Evolutionary conservation across 2,797 vertebrate species (phyloP), one percentile per base, ranked within the genome.

Genomic region (Rhinichthys osculus): DNA sequence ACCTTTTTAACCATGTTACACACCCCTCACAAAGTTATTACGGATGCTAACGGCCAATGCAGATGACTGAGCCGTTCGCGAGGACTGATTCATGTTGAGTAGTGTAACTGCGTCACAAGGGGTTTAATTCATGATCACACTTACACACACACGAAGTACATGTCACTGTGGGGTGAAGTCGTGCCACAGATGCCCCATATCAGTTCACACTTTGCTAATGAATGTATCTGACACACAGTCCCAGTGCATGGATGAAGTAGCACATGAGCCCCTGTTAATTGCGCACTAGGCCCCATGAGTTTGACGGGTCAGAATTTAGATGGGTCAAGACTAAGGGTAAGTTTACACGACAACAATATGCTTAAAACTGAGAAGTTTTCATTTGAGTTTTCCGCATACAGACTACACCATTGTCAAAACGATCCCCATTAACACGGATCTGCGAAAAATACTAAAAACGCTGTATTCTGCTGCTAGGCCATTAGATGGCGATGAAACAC

Each of bases 1-100:
- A 94, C 93, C 92, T 93, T 94, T 93, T 80, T 74, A 62, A 40
- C 71, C 79, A 76, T 73, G 19, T 84, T 59, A 72, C 27, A 73
- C 76, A 83, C 62, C 52, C 78, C 77, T 88, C 19, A 8, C 10
- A 62, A 59, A 42, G 54, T 69, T 57, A 57, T 81, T 17, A 11
- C 27, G 40, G 57, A 78, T 83, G 59, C 11, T 38, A 85, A 69
- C 16, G 57, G 7, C 40, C 69, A 78, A 62, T 83, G 21, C 35
- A 79, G 54, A 40, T 50, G 40, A 44, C 9, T 44, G 35, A 67
- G 38, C 10, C 4, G 62, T 71, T 80, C 4, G 2, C 14, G 3
- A 33, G 13, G 23, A 17, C 44, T 86, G 82, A 85, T 82, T 90
- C 74, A 87, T 85, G 27, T 23, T 35, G 81, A 88, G 78, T 89